Conservation (phyloP, 2,888 invertebrate species). For the Drosophila gaucha region DNA sequence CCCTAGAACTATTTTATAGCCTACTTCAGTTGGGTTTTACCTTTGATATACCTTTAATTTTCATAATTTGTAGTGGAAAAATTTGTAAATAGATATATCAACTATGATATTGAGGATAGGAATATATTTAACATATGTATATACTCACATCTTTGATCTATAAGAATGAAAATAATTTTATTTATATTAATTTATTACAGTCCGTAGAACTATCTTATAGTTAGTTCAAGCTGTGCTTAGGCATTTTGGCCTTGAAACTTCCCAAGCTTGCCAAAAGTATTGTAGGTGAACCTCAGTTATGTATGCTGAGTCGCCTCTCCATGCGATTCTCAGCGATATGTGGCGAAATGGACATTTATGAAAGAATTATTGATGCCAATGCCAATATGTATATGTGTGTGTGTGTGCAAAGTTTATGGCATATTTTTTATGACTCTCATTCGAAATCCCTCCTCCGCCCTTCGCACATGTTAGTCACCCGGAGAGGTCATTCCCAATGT, state of each 20-base stretch:
- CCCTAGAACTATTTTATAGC: neutral
- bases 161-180: too few relatives aligned
- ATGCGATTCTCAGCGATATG: slow-evolving; percentile 69
- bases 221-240: too few relatives aligned
- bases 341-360: slow-evolving; percentile 83
- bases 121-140: neutral
- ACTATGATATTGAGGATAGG: too few relatives aligned
- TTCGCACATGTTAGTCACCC: slow-evolving; percentile 27
- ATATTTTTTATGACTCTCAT: slow-evolving; percentile 70
- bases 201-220: neutral
- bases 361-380: slow-evolving; percentile 81
- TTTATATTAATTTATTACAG: neutral
- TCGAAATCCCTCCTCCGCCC: neutral
- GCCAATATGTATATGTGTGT: slow-evolving; percentile 39
- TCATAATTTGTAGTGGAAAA: too few relatives aligned
- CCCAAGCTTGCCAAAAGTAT: slow-evolving; percentile 65
- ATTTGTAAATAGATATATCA: too few relatives aligned
- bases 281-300: slow-evolving; percentile 72
- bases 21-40: too few relatives aligned
- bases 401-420: slow-evolving; percentile 60
- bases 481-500: slow-evolving; percentile 61
- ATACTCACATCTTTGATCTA: too few relatives aligned
- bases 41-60: too few relatives aligned
- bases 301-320: slow-evolving; percentile 18
- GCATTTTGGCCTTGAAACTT: neutral